A percentile compares a stretch with the other conserved stretches of the same genome.
These are phyloP conservation scores for Dynastes grantii DNA, from an alignment of 2,888 invertebrate genomes.

Conservation along the genomic window DNA sequence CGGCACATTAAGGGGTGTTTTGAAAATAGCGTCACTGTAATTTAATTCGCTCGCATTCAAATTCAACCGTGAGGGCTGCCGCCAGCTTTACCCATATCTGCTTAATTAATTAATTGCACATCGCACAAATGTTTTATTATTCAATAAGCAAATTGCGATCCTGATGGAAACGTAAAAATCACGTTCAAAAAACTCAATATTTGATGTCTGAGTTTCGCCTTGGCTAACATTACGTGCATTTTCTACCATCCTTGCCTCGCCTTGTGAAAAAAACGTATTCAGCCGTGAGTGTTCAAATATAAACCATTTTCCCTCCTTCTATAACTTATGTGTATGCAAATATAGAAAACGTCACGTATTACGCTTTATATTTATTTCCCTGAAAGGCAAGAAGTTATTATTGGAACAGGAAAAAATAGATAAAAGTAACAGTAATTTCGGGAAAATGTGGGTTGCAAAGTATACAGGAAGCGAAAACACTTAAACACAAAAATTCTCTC, in stretches of 20 bases:
- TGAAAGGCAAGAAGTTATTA: not conserved
- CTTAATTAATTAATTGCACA: too few relatives aligned
- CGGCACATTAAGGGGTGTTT: too few relatives aligned
- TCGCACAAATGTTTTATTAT: too few relatives aligned
- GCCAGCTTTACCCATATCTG: too few relatives aligned
- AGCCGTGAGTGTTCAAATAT: not conserved
- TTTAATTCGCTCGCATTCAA: too few relatives aligned
- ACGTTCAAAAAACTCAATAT: not conserved
- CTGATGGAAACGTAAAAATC: not conserved
- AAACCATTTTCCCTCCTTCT: not conserved
- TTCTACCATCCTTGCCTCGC: not conserved
- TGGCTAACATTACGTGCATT: not conserved
- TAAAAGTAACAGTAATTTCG: not conserved
- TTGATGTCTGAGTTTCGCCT: not conserved
- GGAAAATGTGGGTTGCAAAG: not conserved
- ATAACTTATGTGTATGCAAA: not conserved
- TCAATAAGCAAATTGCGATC: not conserved
- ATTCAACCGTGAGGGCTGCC: too few relatives aligned
- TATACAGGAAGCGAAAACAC: not conserved
- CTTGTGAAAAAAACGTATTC: not conserved
- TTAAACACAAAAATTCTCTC: not conserved
- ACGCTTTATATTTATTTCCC: not conserved
- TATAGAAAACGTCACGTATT: constrained; percentile 8
- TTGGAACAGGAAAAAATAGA: not conserved
- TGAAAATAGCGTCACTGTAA: too few relatives aligned